phyloP scores from a whole-genome alignment of 2,888 invertebrate species.

The Dichetophora obliterata region DNA sequence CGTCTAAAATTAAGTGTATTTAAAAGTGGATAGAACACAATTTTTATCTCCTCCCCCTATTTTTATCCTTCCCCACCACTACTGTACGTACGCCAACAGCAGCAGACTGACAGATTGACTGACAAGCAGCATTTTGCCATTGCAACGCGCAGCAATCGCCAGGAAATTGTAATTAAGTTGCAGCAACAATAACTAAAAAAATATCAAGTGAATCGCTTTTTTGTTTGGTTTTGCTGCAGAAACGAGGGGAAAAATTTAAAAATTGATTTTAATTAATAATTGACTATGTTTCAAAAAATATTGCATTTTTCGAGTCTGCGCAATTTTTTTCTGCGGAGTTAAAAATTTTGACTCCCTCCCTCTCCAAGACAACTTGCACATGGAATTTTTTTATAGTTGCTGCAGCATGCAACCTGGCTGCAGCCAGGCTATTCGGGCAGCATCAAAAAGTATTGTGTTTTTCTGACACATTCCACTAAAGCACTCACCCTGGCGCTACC shows the following conservation, averaged over 20 bases:
- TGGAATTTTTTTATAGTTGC: no score
- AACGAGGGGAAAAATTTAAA: not conserved
- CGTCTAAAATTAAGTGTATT: no score
- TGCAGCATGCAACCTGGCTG: no score
- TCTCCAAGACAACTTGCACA: not conserved
- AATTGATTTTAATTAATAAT: slow-evolving; percentile 38
- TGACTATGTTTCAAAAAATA: slow-evolving; percentile 20
- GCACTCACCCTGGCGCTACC: not conserved
- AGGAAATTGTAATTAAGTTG: slow-evolving; percentile 25
- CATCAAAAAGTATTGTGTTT: not conserved
- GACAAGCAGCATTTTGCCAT: slow-evolving; percentile 1
- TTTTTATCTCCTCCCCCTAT: no score
- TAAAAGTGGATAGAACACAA: no score
- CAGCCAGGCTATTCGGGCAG: not conserved
- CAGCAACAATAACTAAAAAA: not conserved
- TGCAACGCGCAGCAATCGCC: slow-evolving; percentile 1
- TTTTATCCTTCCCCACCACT: no score
- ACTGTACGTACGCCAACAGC: no score
- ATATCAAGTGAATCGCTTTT: not conserved
- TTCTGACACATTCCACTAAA: not conserved
- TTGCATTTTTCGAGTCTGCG: slow-evolving; percentile 19
- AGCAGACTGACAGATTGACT: slow-evolving; percentile 2
- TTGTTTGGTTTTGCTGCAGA: not conserved
- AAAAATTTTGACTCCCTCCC: not conserved
- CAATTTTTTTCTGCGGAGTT: not conserved